Percentiles rank a stretch among this genome's conserved stretches.
Conservation (phyloP, 1,140 invertebrate genomes). For the Centruroides vittatus region DNA sequence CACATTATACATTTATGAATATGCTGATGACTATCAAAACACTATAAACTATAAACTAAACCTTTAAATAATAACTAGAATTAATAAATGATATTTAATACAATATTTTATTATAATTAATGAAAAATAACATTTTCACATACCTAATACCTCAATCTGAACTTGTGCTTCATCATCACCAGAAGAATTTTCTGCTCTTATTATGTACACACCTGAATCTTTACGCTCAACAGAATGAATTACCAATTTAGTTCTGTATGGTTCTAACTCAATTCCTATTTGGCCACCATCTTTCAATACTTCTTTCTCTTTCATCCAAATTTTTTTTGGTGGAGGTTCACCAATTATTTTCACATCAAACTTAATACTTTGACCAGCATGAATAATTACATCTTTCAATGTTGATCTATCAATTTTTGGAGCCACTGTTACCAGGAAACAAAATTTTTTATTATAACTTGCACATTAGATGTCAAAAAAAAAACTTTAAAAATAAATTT, state of each 20-base stretch:
- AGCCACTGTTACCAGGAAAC: conserved; percentile 81
- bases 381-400: conserved; percentile 55
- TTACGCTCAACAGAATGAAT: conserved; percentile 66
- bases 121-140: conserved; percentile 10
- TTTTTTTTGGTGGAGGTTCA: conserved; percentile 66
- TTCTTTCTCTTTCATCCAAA: conserved; percentile 51
- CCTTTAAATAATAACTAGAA: no score
- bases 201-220: conserved; percentile 72
- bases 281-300: conserved; percentile 37
- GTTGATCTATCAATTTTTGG: conserved; percentile 80
- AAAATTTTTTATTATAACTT: conserved; percentile 85
- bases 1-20: no score
- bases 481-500: conserved; percentile 48
- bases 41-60: no score
- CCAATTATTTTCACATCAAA: conserved; percentile 71
- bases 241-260: conserved; percentile 71
- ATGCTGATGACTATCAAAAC: no score
- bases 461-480: conserved; percentile 55
- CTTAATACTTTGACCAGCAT: conserved; percentile 65
- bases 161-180: conserved; percentile 80
- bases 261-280: conserved; percentile 60
- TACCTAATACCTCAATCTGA: conserved; percentile 72
- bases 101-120: neutral
- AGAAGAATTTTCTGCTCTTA: conserved; percentile 67
- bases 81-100: neutral